These are phyloP conservation scores for Cephus pulcher DNA, from an alignment of 2,888 invertebrate species.

Conservation along the genomic window DNA sequence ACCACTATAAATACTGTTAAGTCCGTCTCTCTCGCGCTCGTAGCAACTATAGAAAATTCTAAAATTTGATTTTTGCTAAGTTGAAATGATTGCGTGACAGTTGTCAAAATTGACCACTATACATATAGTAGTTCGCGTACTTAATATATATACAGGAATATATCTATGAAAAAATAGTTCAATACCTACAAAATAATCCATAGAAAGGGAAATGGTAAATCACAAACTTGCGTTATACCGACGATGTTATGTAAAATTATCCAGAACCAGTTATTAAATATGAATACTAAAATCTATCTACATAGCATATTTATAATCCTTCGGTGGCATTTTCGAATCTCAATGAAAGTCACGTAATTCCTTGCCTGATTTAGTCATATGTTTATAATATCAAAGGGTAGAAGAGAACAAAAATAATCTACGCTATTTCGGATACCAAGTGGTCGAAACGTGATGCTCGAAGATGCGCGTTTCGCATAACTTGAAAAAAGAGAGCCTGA, in stretches of 20 bases:
- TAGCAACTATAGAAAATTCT: neutral
- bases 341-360: neutral
- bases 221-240: neutral
- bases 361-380: neutral
- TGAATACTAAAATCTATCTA: neutral
- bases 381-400: neutral
- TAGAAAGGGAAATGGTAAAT: neutral
- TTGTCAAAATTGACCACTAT: neutral
- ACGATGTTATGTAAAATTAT: neutral
- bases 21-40: neutral
- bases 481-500: neutral
- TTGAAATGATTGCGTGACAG: neutral
- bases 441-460: too few species aligned
- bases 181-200: neutral
- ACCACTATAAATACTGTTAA: neutral
- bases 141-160: neutral
- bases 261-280: slow-evolving; percentile 1
- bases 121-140: neutral
- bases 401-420: neutral
- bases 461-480: neutral
- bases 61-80: neutral
- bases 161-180: neutral
- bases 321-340: neutral
- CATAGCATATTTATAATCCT: neutral
- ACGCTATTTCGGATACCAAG: too few species aligned